Evolutionary conservation across 2,113 vertebrate genomes (phyloP), one percentile per base, ranked within the genome.

Genomic region (Columba livia): DNA sequence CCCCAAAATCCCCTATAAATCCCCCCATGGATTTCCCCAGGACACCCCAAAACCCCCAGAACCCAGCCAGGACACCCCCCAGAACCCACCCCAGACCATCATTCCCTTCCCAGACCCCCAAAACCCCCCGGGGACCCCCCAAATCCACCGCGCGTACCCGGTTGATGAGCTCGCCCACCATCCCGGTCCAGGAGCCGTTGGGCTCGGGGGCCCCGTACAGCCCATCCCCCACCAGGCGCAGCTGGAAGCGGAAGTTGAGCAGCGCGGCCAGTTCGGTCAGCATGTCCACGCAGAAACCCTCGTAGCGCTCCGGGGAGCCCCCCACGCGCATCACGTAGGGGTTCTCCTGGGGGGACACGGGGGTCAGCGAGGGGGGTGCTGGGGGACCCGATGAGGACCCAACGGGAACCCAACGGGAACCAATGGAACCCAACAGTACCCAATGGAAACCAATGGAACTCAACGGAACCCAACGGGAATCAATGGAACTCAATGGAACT

Each of bases 201-300:
- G 98, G 98, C 61, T 99, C 99, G 0, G 99, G 99, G 0, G 99
- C 99, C 1, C 99, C 99, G 0, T 99, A 99, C 9, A 99, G 97
- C 9, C 98, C 98, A 0, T 99, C 99, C 21, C 99, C 99, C 91
- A 99, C 99, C 96, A 99, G 95, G 51, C 98, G 99, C 96, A 99
- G 98, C 87, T 96, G 98, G 92, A 98, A 99, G 66, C 98, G 98
- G 98, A 99, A 99, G 86, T 98, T 98, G 38, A 99, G 97, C 75
- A 99, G 98, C 90, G 98, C 98, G 0, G 99, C 98, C 36, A 99
- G 96, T 90, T 99, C 99, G 21, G 97, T 97, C 56, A 99, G 98
- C 98, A 99, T 99, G 98, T 99, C 99, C 95, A 99, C 99, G 4
- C 99, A 99, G 97, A 99, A 99, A 1, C 99, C 99, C 91, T 99